Evolutionary conservation across 2,797 vertebrate genomes (phyloP).

Genomic region (Streptopelia turtur): DNA sequence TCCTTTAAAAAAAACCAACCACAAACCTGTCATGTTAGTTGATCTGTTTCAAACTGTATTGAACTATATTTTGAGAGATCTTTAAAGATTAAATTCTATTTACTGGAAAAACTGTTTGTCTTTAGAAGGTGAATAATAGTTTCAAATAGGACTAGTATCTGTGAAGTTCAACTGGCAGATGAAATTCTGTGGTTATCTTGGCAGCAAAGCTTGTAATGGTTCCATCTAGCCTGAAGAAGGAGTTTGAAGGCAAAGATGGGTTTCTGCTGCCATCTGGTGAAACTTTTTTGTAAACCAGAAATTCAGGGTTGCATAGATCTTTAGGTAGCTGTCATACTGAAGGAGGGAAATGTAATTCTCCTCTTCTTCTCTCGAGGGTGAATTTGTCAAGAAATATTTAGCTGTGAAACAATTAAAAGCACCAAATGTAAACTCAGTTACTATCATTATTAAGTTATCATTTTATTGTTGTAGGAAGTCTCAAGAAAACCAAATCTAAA

Average conservation of each 20-base stretch:
- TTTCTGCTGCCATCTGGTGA: constrained; percentile 55
- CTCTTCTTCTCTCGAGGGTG: not conserved
- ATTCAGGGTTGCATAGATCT: not conserved
- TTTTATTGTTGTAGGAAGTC: not conserved
- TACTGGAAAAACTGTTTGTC: not conserved
- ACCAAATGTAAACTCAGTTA: not conserved
- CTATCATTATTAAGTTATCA: not conserved
- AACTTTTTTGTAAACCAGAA: not conserved
- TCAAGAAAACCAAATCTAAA: not conserved
- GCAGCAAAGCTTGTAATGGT: not conserved
- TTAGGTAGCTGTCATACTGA: not conserved
- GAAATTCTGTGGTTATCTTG: not conserved
- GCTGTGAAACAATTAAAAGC: not conserved
- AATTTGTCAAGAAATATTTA: not conserved
- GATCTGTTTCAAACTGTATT: not conserved
- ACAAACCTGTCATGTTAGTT: not conserved
- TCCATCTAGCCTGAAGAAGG: not conserved
- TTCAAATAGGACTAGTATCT: not conserved
- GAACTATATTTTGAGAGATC: not conserved
- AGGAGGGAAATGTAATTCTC: not conserved
- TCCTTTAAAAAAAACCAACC: not conserved
- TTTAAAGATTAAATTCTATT: not conserved
- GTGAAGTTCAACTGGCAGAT: not conserved
- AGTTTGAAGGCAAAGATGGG: not conserved
- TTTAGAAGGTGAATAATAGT: not conserved